These are phyloP conservation scores for mouse (Mus musculus) DNA, from an alignment of 2,113 vertebrate species.

Conservation along the genomic window GRCm39 chr3:71102001-71102500, in stretches of 20 bases:
- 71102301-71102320: neutral
- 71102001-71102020: too few species aligned
- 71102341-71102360: neutral
- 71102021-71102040: too few species aligned
- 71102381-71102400: neutral
- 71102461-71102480: neutral
- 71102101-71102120: too few species aligned
- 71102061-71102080: too few species aligned
- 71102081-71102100: too few species aligned
- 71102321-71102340: neutral
- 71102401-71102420: neutral
- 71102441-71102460: neutral
- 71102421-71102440: neutral
- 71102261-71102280: neutral
- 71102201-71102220: neutral
- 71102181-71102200: too few species aligned
- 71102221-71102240: neutral
- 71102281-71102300: neutral
- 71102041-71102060: too few species aligned
- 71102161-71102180: neutral
- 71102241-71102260: neutral
- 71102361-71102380: neutral
- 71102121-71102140: neutral
- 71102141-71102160: neutral
- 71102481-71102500: neutral